Percentiles rank a stretch among this genome's conserved stretches.
Evolutionary conservation across 2,797 vertebrate species (phyloP).

Genomic region (Orestias chungarensis): DNA sequence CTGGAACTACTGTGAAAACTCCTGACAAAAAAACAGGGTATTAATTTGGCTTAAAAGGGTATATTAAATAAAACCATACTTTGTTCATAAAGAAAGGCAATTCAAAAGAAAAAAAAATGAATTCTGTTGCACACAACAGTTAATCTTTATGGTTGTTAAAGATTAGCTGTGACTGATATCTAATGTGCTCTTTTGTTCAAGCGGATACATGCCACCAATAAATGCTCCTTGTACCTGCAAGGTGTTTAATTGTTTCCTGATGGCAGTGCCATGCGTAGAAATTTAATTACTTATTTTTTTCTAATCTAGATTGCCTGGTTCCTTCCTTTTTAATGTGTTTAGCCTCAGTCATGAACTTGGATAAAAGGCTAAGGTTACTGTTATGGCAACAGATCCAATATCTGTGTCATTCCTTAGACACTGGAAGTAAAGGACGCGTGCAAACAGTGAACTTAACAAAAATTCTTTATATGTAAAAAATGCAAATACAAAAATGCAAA

Average conservation of each 20-base stretch:
- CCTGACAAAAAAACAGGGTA: background rate
- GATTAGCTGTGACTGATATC: background rate
- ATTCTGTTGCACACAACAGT: background rate
- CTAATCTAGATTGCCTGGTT: too few species aligned
- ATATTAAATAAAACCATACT: background rate
- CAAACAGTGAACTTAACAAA: too few species aligned
- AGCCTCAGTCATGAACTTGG: background rate
- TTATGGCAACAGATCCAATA: too few species aligned
- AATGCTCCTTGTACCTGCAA: background rate
- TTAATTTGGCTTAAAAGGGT: background rate
- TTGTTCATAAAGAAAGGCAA: background rate
- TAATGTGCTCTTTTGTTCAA: background rate
- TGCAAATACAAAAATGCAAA: too few species aligned
- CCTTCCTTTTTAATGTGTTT: background rate
- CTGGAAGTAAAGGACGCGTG: too few species aligned
- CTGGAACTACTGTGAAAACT: background rate
- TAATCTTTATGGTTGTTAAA: conserved; percentile 8
- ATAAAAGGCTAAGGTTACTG: background rate
- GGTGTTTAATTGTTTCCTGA: background rate
- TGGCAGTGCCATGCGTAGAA: background rate
- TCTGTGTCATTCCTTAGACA: too few species aligned
- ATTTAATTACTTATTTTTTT: background rate
- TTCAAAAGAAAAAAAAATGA: too few species aligned
- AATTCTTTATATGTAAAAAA: too few species aligned
- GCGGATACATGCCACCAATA: background rate